Conservation (phyloP, 2,888 invertebrate species). For the Andrena bucephala region DNA sequence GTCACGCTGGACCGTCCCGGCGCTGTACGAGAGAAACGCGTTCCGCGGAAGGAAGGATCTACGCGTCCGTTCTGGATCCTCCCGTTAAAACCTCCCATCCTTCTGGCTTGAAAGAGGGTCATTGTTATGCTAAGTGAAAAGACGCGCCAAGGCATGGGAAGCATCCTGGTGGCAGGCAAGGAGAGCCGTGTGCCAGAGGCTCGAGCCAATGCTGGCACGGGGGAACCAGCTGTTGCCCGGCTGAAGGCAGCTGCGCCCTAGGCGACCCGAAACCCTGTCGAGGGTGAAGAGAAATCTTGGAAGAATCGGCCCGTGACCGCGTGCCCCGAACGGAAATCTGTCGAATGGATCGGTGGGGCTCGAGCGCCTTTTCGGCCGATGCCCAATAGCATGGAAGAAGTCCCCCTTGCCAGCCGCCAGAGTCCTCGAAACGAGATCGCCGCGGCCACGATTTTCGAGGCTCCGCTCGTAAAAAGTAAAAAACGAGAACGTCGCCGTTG, state of each 20-base stretch:
- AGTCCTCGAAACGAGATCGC: no score
- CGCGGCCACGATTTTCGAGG: background rate
- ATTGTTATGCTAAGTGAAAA: slow-evolving; percentile 77
- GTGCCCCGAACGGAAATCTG: slow-evolving; percentile 26
- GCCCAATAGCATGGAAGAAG: background rate
- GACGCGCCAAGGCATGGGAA: slow-evolving; percentile 61
- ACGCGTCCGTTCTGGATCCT: background rate
- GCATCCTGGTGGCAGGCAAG: slow-evolving; percentile 51
- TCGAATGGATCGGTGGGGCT: background rate
- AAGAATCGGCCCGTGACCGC: slow-evolving; percentile 14
- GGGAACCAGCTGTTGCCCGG: slow-evolving; percentile 66
- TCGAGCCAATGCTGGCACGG: slow-evolving; percentile 31
- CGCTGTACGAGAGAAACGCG: background rate
- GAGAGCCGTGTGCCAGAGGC: slow-evolving; percentile 37
- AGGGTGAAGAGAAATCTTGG: slow-evolving; percentile 44
- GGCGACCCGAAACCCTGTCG: slow-evolving; percentile 11
- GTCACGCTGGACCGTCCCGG: background rate
- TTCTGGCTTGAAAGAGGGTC: slow-evolving; percentile 59
- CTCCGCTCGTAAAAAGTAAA: slow-evolving; percentile 11
- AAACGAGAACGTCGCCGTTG: slow-evolving; percentile 1
- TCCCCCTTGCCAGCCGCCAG: no score
- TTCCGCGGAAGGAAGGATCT: background rate
- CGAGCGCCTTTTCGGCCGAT: background rate
- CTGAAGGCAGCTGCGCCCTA: slow-evolving; percentile 67
- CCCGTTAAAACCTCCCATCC: slow-evolving; percentile 22